phyloP scores from a whole-genome alignment of 2,113 vertebrate species.

The Neoarius graeffei region DNA sequence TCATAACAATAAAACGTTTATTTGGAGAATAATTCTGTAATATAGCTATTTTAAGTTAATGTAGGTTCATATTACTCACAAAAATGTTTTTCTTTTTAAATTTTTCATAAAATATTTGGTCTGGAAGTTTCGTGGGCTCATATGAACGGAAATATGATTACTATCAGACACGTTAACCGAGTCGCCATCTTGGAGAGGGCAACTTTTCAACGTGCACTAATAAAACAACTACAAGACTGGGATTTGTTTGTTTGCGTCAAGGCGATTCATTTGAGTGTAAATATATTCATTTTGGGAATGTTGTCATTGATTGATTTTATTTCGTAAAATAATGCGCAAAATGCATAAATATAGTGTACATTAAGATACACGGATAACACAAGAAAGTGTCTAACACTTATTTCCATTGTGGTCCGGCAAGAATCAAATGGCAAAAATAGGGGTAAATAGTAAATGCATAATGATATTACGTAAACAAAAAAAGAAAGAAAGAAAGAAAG shows the following conservation, averaged over 20 bases:
- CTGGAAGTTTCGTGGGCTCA: neutral
- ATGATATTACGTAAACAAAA: no score
- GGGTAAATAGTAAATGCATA: no score
- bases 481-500: no score
- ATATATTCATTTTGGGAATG: neutral
- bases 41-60: neutral
- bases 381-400: no score
- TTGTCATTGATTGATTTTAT: no score
- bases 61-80: rapidly evolving
- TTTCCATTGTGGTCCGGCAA: no score
- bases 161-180: neutral
- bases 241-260: neutral
- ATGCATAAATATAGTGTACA: no score
- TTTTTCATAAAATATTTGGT: neutral
- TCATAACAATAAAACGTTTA: neutral
- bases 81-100: no score
- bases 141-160: neutral
- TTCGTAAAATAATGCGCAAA: no score
- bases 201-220: neutral
- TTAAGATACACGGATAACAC: no score
- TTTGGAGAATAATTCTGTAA: neutral
- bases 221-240: neutral
- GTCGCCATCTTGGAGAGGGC: neutral
- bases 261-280: neutral
- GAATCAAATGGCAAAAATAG: no score